Conservation (phyloP, 2,888 invertebrate genomes). For the Hemicrepidius hirtus region DNA sequence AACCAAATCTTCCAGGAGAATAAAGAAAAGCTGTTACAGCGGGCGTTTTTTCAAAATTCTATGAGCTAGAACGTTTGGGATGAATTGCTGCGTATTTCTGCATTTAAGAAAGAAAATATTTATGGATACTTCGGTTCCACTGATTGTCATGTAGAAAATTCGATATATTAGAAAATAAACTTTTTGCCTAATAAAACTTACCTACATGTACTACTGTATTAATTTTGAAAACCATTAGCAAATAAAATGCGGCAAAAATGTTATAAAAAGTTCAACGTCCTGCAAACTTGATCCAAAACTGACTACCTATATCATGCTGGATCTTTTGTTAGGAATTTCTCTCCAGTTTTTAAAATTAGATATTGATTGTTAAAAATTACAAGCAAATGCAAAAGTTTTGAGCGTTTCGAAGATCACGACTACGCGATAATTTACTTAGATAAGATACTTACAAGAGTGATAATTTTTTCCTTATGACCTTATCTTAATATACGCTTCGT, state of each 20-base stretch:
- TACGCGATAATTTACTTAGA: constrained; percentile 27
- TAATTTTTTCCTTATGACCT: constrained; percentile 38
- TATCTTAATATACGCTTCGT: constrained; percentile 40
- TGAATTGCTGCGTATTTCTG: no score
- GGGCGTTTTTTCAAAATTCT: no score
- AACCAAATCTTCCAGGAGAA: no score
- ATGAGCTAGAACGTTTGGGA: no score
- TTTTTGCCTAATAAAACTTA: background rate
- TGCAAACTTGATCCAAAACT: constrained; percentile 25
- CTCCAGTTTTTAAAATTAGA: constrained; percentile 2
- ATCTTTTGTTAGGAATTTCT: background rate
- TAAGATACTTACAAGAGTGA: constrained; percentile 39
- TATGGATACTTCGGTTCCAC: no score
- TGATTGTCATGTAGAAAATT: background rate
- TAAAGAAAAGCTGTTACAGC: no score
- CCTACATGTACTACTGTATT: background rate
- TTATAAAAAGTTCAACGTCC: constrained; percentile 19
- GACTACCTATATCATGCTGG: constrained; percentile 7
- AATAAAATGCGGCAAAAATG: constrained; percentile 4
- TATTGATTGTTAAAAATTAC: constrained; percentile 15
- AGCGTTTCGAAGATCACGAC: constrained; percentile 12
- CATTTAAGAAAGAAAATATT: no score
- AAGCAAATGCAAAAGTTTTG: constrained; percentile 16
- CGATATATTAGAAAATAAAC: background rate
- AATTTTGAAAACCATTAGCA: constrained; percentile 1